Base-by-base conservation (phyloP, 2,113 vertebrate species). In the Sander vitreus region DNA sequence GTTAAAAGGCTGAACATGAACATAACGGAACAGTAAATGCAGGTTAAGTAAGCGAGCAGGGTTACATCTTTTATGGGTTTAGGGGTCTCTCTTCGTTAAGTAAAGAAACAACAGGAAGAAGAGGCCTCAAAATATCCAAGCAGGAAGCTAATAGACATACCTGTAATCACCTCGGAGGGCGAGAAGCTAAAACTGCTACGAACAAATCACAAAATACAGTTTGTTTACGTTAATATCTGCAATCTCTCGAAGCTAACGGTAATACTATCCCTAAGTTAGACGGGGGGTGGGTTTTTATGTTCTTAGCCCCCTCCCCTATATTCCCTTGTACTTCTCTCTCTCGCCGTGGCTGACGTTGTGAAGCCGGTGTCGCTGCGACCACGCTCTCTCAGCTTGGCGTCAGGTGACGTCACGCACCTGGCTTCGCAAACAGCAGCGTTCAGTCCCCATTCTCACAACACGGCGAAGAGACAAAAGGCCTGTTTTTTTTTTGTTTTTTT, bases 141-240 rank as follows among this genome's bases (percentile, higher is more conserved):
- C 91, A 92, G 91, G 93, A 92, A 93, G 94, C 91, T 86, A 92
- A 83, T 66, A 85, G 92, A 92, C 87, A 83, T 73, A 93, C 88
- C 85, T 84, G 86, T 58, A 15, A 13, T 53, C 67, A 3, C 86
- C 69, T 84, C 88, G 51, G 21, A 88, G 89, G 90, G 91, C 77
- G 72, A 60, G 76, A 90, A 92, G 93, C 93, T 95, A 94, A 94
- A 93, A 95, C 86, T 86, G 94, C 94, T 96, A 96, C 94, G 48
- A 95, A 95, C 94, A 91, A 95, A 93, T 93, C 95, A 96, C 95
- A 91, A 95, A 94, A 89, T 93, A 95, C 94, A 94, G 79, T 60
- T 5, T 47, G 63, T 84, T 54, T 77, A 33, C 13, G 47, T 88
- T 88, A 83, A 91, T 93, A 93, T 93, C 89, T 93, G 94, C 85